Percentiles rank a stretch among this genome's conserved stretches.
Conservation (phyloP, 2,797 vertebrate species). For the Tolypeutes matacus region DNA sequence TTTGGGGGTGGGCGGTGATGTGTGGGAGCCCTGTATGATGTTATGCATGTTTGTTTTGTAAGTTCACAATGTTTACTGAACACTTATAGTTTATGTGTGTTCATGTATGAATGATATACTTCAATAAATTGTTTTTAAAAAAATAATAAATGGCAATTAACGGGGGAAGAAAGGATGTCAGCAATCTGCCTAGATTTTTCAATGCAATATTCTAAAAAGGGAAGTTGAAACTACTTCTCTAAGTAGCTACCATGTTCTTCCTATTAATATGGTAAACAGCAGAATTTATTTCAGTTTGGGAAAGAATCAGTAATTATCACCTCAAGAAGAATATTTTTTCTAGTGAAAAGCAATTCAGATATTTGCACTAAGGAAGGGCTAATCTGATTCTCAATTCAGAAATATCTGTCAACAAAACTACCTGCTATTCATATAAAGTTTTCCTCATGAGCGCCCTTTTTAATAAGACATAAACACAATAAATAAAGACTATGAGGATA, state of each 20-base stretch:
- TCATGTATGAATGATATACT: no score
- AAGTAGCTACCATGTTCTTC: background rate
- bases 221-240: background rate
- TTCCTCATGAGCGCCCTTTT: constrained; percentile 34
- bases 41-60: no score
- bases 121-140: no score
- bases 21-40: no score
- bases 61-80: no score
- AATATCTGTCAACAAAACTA: background rate
- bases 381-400: background rate
- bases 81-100: no score
- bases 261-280: background rate
- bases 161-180: background rate
- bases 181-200: background rate
- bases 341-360: background rate
- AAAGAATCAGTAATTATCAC: background rate
- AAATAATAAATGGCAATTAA: no score
- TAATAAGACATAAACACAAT: background rate
- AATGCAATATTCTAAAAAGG: background rate
- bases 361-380: background rate
- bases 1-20: no score
- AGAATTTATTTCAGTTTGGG: background rate
- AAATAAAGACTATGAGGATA: constrained; percentile 1
- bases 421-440: background rate
- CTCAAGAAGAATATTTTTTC: constrained; percentile 23